A percentile compares a stretch with the other conserved stretches of the same genome.
Conservation (phyloP, 2,113 vertebrate genomes). For the Limanda limanda region DNA sequence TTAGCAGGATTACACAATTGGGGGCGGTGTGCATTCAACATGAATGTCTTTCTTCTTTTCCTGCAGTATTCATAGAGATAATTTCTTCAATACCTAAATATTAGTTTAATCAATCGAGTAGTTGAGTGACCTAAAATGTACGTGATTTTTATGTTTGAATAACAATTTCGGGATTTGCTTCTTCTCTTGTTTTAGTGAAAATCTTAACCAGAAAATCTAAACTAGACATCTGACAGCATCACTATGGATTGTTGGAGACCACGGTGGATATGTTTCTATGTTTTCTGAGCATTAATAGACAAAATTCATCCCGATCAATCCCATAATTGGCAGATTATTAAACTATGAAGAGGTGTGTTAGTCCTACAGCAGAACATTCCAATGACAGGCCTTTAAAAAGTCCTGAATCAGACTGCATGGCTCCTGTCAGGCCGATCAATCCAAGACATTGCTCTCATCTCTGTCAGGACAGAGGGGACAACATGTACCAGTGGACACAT, state of each 20-base stretch:
- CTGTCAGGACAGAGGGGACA: conserved; percentile 14
- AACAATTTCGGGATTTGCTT: no score
- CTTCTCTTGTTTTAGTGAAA: no score
- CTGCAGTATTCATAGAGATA: no score
- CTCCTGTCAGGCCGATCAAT: conserved; percentile 15
- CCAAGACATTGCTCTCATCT: conserved; percentile 27
- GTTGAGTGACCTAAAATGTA: background rate
- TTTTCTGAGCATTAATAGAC: background rate
- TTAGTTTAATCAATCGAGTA: background rate
- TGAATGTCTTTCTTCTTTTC: no score
- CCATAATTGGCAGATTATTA: background rate
- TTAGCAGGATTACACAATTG: no score
- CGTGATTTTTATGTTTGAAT: no score
- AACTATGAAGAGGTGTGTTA: background rate
- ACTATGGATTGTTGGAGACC: no score
- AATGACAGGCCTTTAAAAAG: background rate
- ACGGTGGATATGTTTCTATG: no score
- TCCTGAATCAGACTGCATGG: background rate
- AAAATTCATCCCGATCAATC: background rate
- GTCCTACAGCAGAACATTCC: background rate
- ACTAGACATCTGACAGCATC: no score
- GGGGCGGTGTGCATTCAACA: no score
- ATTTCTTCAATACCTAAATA: no score
- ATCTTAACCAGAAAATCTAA: no score
- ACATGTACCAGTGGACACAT: conserved; percentile 14